These are phyloP conservation scores for Esox lucius DNA, from an alignment of 2,797 vertebrate genomes.

Conservation along the genomic window DNA sequence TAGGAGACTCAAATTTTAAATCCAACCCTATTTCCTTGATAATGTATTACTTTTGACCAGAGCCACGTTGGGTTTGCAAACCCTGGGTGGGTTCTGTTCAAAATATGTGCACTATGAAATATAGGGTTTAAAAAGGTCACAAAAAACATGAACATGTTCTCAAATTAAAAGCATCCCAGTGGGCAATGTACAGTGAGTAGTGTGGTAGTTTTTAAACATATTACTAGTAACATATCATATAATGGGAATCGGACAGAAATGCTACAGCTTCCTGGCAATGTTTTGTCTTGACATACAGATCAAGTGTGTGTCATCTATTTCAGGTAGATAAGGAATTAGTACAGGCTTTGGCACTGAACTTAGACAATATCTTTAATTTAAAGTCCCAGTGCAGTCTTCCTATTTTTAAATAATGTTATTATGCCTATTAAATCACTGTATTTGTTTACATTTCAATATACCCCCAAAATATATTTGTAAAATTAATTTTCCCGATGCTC, in stretches of 20 bases:
- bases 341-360: conserved; percentile 63
- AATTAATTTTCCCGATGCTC: too few species aligned
- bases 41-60: not conserved
- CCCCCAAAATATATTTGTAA: too few species aligned
- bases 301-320: conserved; percentile 43
- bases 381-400: conserved; percentile 24
- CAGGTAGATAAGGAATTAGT: conserved; percentile 33
- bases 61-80: not conserved
- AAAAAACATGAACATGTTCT: conserved; percentile 8
- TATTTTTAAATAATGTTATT: too few species aligned
- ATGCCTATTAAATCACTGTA: too few species aligned
- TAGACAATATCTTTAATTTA: conserved; percentile 29
- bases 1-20: not conserved
- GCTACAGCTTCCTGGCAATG: conserved; percentile 50
- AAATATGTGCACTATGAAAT: not conserved
- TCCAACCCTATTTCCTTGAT: not conserved
- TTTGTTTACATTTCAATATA: too few species aligned
- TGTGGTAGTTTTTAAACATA: conserved; percentile 25
- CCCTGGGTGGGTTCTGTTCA: not conserved
- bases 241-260: conserved; percentile 44
- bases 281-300: conserved; percentile 36
- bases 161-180: conserved; percentile 27
- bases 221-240: conserved; percentile 26
- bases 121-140: conserved; percentile 8
- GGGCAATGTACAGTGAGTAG: conserved; percentile 48